These are phyloP conservation scores for Chorisops tibialis DNA, from an alignment of 2,888 invertebrate genomes.

Conservation along the genomic window DNA sequence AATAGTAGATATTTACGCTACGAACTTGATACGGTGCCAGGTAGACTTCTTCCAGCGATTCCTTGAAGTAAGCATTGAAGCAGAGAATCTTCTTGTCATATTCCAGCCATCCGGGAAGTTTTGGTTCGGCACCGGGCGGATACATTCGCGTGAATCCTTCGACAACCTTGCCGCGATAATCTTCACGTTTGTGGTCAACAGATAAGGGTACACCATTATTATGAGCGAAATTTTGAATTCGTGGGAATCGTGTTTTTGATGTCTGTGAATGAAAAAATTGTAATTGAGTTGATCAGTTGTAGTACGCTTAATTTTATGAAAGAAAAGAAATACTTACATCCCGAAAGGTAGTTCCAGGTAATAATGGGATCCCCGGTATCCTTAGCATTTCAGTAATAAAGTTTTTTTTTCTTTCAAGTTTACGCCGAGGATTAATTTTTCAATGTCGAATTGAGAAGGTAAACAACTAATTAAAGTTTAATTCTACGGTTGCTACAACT, in stretches of 20 bases:
- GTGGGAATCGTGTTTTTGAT: constrained; percentile 62
- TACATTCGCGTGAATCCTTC: constrained; percentile 55
- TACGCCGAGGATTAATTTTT: too few relatives aligned
- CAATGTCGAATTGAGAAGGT: too few relatives aligned
- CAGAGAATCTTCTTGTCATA: constrained; percentile 77
- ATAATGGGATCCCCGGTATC: constrained; percentile 65
- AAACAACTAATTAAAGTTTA: too few relatives aligned
- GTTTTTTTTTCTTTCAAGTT: too few relatives aligned
- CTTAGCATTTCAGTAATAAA: constrained; percentile 38
- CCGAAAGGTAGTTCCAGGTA: constrained; percentile 69
- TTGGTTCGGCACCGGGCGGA: constrained; percentile 69
- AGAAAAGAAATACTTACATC: constrained; percentile 57
- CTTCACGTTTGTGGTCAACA: constrained; percentile 60
- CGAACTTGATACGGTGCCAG: constrained; percentile 68
- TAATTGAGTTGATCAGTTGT: background rate
- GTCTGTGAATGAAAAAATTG: constrained; percentile 53
- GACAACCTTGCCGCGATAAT: constrained; percentile 58
- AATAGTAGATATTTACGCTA: constrained; percentile 80
- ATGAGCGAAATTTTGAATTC: constrained; percentile 61
- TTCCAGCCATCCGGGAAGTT: constrained; percentile 79
- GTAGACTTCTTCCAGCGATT: constrained; percentile 66
- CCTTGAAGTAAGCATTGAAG: constrained; percentile 50
- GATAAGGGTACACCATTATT: constrained; percentile 61
- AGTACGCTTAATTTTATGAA: background rate
- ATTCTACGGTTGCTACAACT: too few relatives aligned